Conservation (phyloP, 1,140 invertebrate species). For the Ephestia elutella region DNA sequence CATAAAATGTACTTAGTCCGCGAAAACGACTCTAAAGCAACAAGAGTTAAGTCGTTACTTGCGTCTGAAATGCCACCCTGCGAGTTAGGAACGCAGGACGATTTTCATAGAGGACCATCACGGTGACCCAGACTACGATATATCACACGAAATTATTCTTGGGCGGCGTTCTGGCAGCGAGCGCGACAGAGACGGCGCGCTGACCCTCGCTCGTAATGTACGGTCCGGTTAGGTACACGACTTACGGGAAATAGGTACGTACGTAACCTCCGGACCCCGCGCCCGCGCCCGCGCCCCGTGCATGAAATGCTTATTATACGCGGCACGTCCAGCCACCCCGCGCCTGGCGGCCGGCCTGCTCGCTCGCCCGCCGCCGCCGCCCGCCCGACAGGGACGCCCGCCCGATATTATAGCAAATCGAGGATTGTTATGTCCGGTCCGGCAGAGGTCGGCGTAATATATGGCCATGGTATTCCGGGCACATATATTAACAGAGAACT, state of each 20-base stretch:
- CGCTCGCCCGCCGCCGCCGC: slow-evolving; percentile 35
- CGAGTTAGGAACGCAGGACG: slow-evolving; percentile 19
- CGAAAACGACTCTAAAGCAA: background rate
- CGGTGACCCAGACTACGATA: slow-evolving; percentile 47
- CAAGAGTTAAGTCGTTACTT: slow-evolving; percentile 10
- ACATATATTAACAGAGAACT: slow-evolving; percentile 75
- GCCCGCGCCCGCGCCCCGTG: slow-evolving; percentile 58
- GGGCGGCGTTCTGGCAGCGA: slow-evolving; percentile 37
- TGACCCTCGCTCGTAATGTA: slow-evolving; percentile 75
- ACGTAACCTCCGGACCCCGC: slow-evolving; percentile 56
- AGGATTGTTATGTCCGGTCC: slow-evolving; percentile 74
- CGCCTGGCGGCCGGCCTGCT: slow-evolving; percentile 50
- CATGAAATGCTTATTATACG: slow-evolving; percentile 77
- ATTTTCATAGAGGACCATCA: slow-evolving; percentile 52
- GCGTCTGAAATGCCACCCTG: slow-evolving; percentile 19
- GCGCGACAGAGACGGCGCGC: slow-evolving; percentile 62
- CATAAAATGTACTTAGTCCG: background rate
- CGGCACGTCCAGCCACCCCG: slow-evolving; percentile 67
- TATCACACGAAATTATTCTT: slow-evolving; percentile 67
- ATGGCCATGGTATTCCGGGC: slow-evolving; percentile 74
- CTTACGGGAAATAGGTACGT: slow-evolving; percentile 70
- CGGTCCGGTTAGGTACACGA: slow-evolving; percentile 74
- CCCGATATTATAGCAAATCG: slow-evolving; percentile 74
- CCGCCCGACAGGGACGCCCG: slow-evolving; percentile 51
- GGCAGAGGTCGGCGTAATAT: slow-evolving; percentile 74